A percentile compares a stretch with the other conserved stretches of the same genome.
phyloP scores from a whole-genome alignment of 2,888 invertebrate species.

The Elysia crispata region DNA sequence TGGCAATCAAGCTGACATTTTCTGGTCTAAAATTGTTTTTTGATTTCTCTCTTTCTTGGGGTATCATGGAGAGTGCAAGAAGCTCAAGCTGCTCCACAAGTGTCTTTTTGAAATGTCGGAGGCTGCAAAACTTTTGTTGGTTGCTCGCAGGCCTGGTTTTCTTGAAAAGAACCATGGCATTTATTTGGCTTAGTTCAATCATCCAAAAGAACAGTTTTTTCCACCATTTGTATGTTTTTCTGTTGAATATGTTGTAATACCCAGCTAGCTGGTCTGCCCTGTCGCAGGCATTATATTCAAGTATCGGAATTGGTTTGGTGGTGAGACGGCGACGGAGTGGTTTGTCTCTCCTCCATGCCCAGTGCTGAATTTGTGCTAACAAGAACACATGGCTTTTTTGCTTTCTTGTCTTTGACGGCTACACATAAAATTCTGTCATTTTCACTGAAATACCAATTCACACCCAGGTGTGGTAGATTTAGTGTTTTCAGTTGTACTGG shows the following conservation, averaged over 20 bases:
- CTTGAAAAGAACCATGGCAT: constrained; percentile 7
- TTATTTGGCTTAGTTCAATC: neutral
- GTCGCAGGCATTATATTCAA: constrained; percentile 6
- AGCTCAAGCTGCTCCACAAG: no score
- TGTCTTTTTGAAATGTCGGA: neutral
- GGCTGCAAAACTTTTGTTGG: neutral
- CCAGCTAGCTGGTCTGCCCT: constrained; percentile 9
- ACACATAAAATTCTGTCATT: neutral
- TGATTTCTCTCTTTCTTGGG: no score
- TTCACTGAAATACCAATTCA: neutral
- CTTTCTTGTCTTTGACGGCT: neutral
- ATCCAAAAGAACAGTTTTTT: constrained; percentile 5
- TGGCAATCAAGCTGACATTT: no score
- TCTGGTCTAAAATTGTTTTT: no score
- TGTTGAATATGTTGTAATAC: neutral
- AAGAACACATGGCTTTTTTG: neutral
- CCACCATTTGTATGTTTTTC: constrained; percentile 20
- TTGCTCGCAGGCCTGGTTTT: neutral
- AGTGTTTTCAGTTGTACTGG: neutral
- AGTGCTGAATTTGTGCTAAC: neutral
- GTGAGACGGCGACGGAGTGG: no score
- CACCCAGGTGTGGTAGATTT: constrained; percentile 5
- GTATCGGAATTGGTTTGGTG: no score
- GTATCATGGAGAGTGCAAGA: no score
- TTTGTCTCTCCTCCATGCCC: neutral